phyloP scores from a whole-genome alignment of 1,140 invertebrate species.

The Venustaconcha ellipsiformis region DNA sequence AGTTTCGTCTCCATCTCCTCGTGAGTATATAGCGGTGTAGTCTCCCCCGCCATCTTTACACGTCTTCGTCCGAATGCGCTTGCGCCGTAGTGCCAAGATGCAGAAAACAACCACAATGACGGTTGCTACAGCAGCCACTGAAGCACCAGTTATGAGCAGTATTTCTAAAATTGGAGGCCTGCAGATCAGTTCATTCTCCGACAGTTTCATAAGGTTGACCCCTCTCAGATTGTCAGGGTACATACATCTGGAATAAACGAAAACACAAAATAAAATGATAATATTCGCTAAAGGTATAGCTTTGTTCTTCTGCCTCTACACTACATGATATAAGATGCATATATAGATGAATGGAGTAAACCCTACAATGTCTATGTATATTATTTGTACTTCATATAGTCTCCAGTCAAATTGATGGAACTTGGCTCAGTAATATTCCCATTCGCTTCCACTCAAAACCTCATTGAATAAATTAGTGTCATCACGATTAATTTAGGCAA shows the following conservation, averaged over 20 bases:
- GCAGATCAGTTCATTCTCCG: conserved; percentile 16
- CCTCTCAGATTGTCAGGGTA: neutral
- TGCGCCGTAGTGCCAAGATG: neutral
- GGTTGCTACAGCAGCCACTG: neutral
- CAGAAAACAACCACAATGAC: neutral
- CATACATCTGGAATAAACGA: conserved; percentile 14
- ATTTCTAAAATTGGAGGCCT: neutral
- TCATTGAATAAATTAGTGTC: no score
- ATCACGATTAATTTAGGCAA: no score
- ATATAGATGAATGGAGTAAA: no score
- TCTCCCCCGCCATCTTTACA: conserved; percentile 5
- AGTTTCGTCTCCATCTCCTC: conserved; percentile 17
- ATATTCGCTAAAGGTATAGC: neutral
- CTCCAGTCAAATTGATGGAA: neutral
- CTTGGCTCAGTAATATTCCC: no score
- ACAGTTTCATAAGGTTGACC: conserved; percentile 7
- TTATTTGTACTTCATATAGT: neutral
- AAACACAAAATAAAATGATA: neutral
- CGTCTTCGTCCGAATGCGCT: neutral
- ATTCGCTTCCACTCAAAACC: no score
- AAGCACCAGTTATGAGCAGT: neutral
- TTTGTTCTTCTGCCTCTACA: neutral
- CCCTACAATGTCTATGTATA: neutral
- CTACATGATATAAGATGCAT: neutral
- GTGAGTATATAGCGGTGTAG: conserved; percentile 26